A percentile compares a stretch with the other conserved stretches of the same genome.
These are phyloP conservation scores for Ophraella communa DNA, from an alignment of 2,888 invertebrate genomes.

Conservation along the genomic window DNA sequence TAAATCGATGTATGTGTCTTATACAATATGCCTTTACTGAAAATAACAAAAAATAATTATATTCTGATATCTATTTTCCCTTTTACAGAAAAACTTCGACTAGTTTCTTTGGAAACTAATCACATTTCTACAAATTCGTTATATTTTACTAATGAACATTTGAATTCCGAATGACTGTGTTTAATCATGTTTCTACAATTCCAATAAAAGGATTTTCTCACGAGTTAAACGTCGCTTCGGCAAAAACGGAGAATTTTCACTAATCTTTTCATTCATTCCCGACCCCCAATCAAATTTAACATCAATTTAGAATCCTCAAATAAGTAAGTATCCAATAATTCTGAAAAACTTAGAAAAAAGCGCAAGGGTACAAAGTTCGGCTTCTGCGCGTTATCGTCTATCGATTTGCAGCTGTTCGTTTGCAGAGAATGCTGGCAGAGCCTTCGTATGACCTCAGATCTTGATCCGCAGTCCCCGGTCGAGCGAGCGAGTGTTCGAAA, in stretches of 20 bases:
- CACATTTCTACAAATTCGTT: neutral
- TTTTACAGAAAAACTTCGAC: too few species aligned
- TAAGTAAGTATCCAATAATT: constrained; percentile 32
- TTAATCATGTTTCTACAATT: too few species aligned
- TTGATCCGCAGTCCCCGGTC: constrained; percentile 53
- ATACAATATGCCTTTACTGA: too few species aligned
- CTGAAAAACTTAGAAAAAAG: constrained; percentile 20
- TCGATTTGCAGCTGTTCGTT: constrained; percentile 50
- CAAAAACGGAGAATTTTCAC: too few species aligned
- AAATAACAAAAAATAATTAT: too few species aligned
- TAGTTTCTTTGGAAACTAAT: too few species aligned
- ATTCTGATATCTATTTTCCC: too few species aligned
- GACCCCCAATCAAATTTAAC: constrained; percentile 15
- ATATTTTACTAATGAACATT: too few species aligned
- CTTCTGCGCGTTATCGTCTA: constrained; percentile 43
- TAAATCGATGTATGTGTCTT: too few species aligned
- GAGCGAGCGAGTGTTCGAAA: constrained; percentile 30
- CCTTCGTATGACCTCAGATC: constrained; percentile 61
- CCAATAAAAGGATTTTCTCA: neutral
- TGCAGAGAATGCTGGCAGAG: constrained; percentile 65
- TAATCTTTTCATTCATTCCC: constrained; percentile 3
- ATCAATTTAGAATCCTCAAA: constrained; percentile 21
- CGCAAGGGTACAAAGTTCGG: constrained; percentile 41
- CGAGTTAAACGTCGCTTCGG: neutral
- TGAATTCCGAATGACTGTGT: neutral